Percentiles rank a stretch among this genome's conserved stretches.
Conservation (phyloP, 2,113 vertebrate species). For the human region DNA sequence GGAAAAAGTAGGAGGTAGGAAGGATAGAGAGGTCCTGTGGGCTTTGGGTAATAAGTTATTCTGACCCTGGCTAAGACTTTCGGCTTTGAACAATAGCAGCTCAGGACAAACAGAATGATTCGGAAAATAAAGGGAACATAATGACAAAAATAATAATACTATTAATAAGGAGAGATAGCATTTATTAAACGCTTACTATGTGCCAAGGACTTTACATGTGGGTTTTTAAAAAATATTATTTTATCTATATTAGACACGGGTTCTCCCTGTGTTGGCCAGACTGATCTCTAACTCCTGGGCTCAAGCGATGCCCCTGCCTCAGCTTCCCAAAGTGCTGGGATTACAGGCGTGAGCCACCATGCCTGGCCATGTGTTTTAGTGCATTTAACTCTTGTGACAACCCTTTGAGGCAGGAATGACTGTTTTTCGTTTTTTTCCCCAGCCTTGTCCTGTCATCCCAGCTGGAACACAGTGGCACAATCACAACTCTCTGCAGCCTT, state of each 20-base stretch:
- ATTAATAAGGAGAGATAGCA: rapidly evolving
- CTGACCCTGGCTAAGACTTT: background rate
- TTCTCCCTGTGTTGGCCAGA: too few relatives aligned
- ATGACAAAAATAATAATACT: background rate
- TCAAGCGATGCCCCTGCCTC: too few relatives aligned
- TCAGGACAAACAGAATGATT: background rate
- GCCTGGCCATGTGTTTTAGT: background rate
- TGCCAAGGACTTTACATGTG: background rate
- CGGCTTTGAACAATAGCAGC: background rate
- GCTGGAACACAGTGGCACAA: too few relatives aligned
- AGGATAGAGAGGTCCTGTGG: background rate
- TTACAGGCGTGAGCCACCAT: too few relatives aligned
- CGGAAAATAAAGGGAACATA: background rate
- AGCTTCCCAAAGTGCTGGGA: too few relatives aligned
- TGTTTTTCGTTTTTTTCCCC: too few relatives aligned
- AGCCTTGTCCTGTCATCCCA: too few relatives aligned
- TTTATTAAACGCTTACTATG: background rate
- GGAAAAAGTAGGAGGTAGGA: background rate
- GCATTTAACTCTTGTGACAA: background rate
- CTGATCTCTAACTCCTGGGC: too few relatives aligned
- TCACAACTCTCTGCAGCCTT: too few relatives aligned
- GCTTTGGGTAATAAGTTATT: background rate
- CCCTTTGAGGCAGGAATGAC: background rate
- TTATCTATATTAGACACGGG: too few relatives aligned
- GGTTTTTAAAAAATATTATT: too few relatives aligned